Evolutionary conservation across 2,888 invertebrate genomes (phyloP), one percentile per base, ranked within the genome.

Genomic region (Dioctria linearis): DNA sequence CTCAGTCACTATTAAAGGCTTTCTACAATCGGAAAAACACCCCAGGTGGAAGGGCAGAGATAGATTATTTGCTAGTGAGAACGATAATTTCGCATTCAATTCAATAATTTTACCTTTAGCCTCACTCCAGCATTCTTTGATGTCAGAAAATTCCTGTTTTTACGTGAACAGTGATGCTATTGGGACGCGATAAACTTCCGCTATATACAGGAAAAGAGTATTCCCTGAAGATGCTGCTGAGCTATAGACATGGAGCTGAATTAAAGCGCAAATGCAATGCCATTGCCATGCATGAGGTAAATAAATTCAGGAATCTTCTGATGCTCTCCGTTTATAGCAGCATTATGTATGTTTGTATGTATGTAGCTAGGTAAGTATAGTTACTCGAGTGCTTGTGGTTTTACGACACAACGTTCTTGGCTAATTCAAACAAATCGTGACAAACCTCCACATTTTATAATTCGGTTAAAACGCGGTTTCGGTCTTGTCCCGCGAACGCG

Each of bases 401-500:
- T 11, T 37, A 46, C 67, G 69, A 69, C 51, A 39, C 8, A 54
- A 54, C 54, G 11, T 54, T n/a, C 11, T n/a, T 51, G 51, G 69
- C 69, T 69, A 69, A 69, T 69, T 69, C 69, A 69, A 69, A 69
- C 69, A 69, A 69, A 69, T 69, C 69, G 69, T 69, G 69, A 69
- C 69, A 69, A 69, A 69, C 69, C 40, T 69, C 43, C 25, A 51
- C 51, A 49, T 69, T 69, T 69, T 51, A 69, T 5, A 37, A 37
- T 54, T 54, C 51, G 11, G 69, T 37, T 69, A 51, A 51, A 51
- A 25, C 25, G 25, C 25, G 25, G 25, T 25, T 37, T 51, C 69
- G 43, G 11, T 42, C n/a, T 11, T n/a, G 42, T 40, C 40, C 3
- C 69, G 69, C 11, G 25, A 9, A 51, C n/a, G 51, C 13, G 51